phyloP scores from a whole-genome alignment of 2,113 vertebrate genomes.

The Callithrix jacchus region DNA sequence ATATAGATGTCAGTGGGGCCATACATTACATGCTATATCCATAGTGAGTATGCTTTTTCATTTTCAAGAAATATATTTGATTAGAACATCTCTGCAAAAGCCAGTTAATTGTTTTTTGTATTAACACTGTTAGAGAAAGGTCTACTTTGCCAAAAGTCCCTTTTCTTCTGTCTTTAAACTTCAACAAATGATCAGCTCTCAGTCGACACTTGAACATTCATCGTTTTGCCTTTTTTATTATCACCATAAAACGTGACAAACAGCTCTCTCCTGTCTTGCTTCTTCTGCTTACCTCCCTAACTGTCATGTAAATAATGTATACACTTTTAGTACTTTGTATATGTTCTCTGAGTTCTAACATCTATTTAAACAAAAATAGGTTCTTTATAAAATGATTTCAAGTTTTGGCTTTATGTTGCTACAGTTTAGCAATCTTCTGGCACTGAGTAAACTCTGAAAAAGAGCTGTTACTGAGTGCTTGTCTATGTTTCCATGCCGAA shows the following conservation, averaged over 20 bases:
- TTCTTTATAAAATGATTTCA: not conserved
- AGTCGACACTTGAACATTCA: not conserved
- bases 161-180: not conserved
- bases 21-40: not conserved
- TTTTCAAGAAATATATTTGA: slow-evolving; percentile 21
- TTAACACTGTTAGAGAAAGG: not conserved
- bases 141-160: not conserved
- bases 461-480: not conserved
- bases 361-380: not conserved
- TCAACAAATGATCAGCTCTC: not conserved
- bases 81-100: not conserved
- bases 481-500: not conserved
- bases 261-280: not conserved
- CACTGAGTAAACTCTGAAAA: not conserved
- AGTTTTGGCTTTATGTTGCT: not conserved
- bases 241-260: not conserved
- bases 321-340: not conserved
- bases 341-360: not conserved
- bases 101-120: not conserved
- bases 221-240: not conserved
- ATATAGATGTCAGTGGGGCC: not conserved
- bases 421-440: not conserved
- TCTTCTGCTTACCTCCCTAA: not conserved
- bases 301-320: not conserved
- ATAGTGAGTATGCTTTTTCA: not conserved